Base-by-base conservation (phyloP, 2,113 vertebrate species). In the Numenius arquata region DNA sequence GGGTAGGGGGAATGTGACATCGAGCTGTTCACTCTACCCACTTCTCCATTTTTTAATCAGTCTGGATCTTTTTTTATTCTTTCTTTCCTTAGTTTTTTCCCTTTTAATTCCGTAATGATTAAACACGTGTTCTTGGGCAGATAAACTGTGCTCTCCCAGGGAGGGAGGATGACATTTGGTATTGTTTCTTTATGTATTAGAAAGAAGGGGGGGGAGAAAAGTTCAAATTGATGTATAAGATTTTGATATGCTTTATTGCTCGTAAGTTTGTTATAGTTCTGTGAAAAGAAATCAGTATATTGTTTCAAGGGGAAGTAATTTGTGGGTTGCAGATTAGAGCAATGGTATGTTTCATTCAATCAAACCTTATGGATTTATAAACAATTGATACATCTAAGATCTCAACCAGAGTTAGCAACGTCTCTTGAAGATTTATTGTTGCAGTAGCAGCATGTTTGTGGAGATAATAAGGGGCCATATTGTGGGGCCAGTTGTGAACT, bases 361-460 rank as follows among this genome's bases (percentile, higher is more conserved):
- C 61, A 94, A 40, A 76, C 63, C 11, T 23, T 79, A 26, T 5
- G 6, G 90, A 78, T 85, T 94, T 94, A 67, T 72, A 81, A 93
- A 79, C 26, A 73, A 71, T 73, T 8, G 0, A 68, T 92, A 62
- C 0, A 3, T 72, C 59, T 74, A 67, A 67, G 75, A 59, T 36
- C 47, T 89, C 48, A 52, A 62, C 26, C 12, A 74, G 63, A 67
- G 25, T 73, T 90, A 80, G 72, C 43, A 66, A 55, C 59, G 43
- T 66, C 65, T 93, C 68, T 73, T 82, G 56, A 77, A 77, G 76
- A 92, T 80, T 52, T 89, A 61, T 63, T 86, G 36, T 59, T 93
- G 83, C 50, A 91, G 32, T 62, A 74, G 66, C 47, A 77, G 47
- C 38, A 8, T 80, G 76, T 91, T 66, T 91, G 38, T 83, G 50